phyloP scores from a whole-genome alignment of 2,113 vertebrate species.

The Larimichthys crocea region DNA sequence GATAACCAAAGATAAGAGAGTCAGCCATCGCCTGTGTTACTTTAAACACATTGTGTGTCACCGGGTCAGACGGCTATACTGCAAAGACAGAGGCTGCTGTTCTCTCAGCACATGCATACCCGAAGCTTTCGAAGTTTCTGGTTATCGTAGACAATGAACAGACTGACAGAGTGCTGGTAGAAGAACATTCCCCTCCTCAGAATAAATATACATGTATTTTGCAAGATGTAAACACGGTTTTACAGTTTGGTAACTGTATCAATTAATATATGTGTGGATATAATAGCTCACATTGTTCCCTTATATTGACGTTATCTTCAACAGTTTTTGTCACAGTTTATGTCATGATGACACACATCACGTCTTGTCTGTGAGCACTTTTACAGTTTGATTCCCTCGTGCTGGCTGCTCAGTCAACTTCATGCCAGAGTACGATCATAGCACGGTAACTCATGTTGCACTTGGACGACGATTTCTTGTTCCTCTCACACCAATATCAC shows the following conservation, averaged over 20 bases:
- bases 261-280: background rate
- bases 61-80: background rate
- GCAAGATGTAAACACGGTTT: background rate
- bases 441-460: background rate
- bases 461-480: background rate
- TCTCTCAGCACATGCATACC: background rate
- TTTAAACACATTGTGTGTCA: background rate
- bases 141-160: background rate
- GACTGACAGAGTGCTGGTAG: background rate
- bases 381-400: background rate
- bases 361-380: background rate
- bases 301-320: background rate
- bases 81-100: background rate
- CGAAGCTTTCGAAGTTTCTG: background rate
- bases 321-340: background rate
- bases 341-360: background rate
- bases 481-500: background rate
- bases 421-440: background rate
- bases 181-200: too few species aligned
- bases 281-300: background rate
- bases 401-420: background rate
- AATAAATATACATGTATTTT: background rate
- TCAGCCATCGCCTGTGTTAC: background rate
- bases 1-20: background rate
- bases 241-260: background rate